Evolutionary conservation across 1,140 invertebrate species (phyloP), one percentile per base, ranked within the genome.

Genomic region (Drosophila sturtevanti): DNA sequence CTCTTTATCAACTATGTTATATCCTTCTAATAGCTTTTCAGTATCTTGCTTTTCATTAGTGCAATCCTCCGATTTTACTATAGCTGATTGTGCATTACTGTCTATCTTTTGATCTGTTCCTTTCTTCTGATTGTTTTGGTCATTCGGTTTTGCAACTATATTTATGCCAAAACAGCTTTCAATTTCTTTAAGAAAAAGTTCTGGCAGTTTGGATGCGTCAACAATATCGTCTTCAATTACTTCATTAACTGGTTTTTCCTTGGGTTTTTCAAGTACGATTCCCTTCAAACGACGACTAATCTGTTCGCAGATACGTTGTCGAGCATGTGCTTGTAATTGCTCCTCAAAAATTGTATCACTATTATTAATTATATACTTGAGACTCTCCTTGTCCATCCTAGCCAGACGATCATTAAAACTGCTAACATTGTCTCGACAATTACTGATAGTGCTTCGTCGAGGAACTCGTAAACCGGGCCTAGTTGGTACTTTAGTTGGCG

Each of bases 331-430:
- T 35, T 91, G 77, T 6, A 92, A 44, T 11, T 87, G 86, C 34
- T 85, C 89, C 59, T 91, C 84, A 54, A 74, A 91, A 35, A 90
- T 90, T 6, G 89, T 85, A 24, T 81, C 78, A 9, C 87, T 64
- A 38, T 78, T 90, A 41, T 92, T 92, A 22, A 92, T 92, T 22
- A 92, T 81, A 22, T 92, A 70, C 51, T 85, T 89, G 0, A 92
- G 79, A 16, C 69, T 67, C 58, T 79, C 72, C 63, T 91, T 91
- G 61, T 91, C 80, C 77, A 92, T 81, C 4, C 38, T 84, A 14
- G 79, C 89, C 24, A 92, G 64, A n/a, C 77, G 75, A 16, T 81
- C 78, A 51, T 63, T 68, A 16, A 91, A 66, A 7, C 16, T 64
- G 9, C 48, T 21, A 35, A 77, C 66, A 48, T 27, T 56, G 9